phyloP scores from a whole-genome alignment of 2,113 vertebrate genomes.

The Cebus imitator region DNA sequence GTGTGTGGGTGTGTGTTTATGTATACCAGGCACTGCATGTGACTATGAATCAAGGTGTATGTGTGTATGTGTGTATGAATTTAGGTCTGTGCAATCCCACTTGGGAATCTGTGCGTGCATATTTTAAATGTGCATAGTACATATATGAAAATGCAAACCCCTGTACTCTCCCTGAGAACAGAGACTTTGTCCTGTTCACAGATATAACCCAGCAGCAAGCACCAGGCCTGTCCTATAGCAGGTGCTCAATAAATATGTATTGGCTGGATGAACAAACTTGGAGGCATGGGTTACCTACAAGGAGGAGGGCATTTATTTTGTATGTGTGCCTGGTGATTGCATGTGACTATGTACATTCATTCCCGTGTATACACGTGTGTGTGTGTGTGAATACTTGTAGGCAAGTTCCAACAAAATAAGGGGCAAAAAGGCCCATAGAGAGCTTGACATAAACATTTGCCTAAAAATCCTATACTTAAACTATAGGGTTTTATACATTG shows the following conservation, averaged over 20 bases:
- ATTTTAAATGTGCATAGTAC: accelerated
- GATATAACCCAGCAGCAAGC: not conserved
- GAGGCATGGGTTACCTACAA: too few species aligned
- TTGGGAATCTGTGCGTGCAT: not conserved
- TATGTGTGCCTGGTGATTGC: too few species aligned
- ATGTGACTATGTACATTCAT: not conserved
- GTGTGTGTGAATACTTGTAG: not conserved
- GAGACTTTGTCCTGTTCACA: not conserved
- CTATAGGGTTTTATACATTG: not conserved
- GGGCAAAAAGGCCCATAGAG: not conserved
- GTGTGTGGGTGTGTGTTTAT: not conserved
- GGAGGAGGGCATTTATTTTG: not conserved
- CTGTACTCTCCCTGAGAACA: not conserved
- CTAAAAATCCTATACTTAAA: not conserved
- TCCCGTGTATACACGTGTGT: too few species aligned
- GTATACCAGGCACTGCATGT: accelerated
- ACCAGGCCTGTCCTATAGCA: not conserved
- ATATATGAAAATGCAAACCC: accelerated
- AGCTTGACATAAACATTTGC: not conserved
- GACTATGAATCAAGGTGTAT: accelerated
- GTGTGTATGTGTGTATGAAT: not conserved
- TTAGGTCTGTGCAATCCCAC: not conserved
- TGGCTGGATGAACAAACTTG: not conserved
- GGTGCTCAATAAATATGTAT: not conserved
- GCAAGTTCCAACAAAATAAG: not conserved